Evolutionary conservation across 2,113 vertebrate genomes (phyloP).

Genomic region (Illadopsis cleaveri): DNA sequence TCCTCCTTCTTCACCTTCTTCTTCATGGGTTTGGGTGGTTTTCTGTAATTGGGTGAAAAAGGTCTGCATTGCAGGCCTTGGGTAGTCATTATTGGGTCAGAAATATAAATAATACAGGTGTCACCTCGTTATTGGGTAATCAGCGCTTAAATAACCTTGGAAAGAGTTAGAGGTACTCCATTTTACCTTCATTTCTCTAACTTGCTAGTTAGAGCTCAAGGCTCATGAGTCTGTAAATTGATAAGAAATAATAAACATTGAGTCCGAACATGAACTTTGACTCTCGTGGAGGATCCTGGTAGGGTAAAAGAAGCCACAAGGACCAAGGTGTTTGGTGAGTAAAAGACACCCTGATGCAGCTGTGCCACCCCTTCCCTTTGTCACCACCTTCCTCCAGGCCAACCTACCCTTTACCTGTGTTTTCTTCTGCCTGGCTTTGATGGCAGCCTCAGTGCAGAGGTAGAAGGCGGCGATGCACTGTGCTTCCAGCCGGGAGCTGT

Average conservation of each 20-base stretch:
- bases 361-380: not conserved
- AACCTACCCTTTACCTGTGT: conserved; percentile 83
- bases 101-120: not conserved
- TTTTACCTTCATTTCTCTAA: no score
- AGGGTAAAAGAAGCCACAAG: not conserved
- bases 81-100: not conserved
- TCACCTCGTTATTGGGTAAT: not conserved
- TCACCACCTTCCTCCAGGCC: not conserved
- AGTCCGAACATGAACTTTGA: no score
- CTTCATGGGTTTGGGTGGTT: not conserved
- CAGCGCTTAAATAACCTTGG: not conserved
- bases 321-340: not conserved
- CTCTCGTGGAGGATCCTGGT: no score
- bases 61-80: not conserved
- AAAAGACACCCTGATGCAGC: not conserved
- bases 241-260: no score
- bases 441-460: conserved; percentile 89
- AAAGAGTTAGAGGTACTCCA: not conserved
- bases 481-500: conserved; percentile 89
- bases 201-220: not conserved
- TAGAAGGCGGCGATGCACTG: conserved; percentile 97
- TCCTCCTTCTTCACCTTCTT: not conserved
- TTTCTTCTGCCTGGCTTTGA: conserved; percentile 91
- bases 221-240: not conserved
- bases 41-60: not conserved